phyloP scores from a whole-genome alignment of 53 echinoderm and acorn worm genomes.

The Paracentrotus lividus region DNA sequence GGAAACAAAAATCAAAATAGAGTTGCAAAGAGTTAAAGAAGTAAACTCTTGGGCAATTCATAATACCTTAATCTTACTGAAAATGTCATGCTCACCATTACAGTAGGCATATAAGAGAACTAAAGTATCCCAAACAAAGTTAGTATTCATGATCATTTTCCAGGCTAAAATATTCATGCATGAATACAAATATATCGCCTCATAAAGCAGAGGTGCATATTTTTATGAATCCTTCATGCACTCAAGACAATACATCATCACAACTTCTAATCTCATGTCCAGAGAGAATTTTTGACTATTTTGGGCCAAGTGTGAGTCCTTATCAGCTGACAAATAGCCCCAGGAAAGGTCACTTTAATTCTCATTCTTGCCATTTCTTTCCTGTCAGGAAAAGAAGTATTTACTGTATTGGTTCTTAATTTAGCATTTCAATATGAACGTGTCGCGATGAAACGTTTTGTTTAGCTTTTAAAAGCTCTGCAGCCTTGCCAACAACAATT shows the following conservation, averaged over 20 bases:
- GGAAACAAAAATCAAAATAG: no score
- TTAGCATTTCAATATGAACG: background rate
- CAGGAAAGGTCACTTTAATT: constrained; percentile 32
- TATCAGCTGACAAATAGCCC: constrained; percentile 25
- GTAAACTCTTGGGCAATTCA: no score
- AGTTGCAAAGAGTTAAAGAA: no score
- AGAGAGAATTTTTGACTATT: background rate
- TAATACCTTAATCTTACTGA: no score
- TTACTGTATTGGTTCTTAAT: constrained; percentile 20
- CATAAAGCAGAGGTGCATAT: background rate
- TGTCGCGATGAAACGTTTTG: background rate
- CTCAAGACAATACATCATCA: background rate
- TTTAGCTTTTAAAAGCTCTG: background rate
- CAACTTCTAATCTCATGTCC: background rate
- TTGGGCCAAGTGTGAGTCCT: background rate
- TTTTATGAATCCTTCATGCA: background rate
- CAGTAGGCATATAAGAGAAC: no score
- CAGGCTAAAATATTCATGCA: no score
- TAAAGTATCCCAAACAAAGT: no score
- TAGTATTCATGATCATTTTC: no score
- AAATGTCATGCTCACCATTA: no score
- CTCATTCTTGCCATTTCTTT: background rate
- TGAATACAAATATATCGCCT: background rate
- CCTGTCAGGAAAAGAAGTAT: constrained; percentile 27
- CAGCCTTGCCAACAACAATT: background rate